Evolutionary conservation across 1,140 invertebrate genomes (phyloP).

Genomic region (Drosophila dunni): DNA sequence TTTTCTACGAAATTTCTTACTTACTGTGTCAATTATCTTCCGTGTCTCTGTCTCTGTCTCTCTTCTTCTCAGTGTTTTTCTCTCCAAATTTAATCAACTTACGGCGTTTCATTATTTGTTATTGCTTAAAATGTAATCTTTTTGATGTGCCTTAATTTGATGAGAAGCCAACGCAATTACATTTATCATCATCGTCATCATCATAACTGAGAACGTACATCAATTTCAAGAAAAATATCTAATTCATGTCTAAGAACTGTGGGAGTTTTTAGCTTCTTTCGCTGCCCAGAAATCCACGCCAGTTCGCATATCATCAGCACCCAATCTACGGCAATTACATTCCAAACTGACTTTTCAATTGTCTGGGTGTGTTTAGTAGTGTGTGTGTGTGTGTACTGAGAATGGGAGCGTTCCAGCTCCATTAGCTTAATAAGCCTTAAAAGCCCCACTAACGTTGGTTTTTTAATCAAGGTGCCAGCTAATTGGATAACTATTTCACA

Average conservation of each 20-base stretch:
- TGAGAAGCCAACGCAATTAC: slow-evolving; percentile 64
- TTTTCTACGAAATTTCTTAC: slow-evolving; percentile 53
- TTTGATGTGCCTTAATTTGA: slow-evolving; percentile 60
- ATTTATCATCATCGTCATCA: slow-evolving; percentile 60
- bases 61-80: slow-evolving; percentile 3
- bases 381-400: slow-evolving; percentile 36
- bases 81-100: slow-evolving; percentile 75
- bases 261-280: slow-evolving; percentile 41
- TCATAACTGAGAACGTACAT: slow-evolving; percentile 33
- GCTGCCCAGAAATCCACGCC: background rate
- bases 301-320: slow-evolving; percentile 25
- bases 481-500: slow-evolving; percentile 23
- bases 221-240: slow-evolving; percentile 71
- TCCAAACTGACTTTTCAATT: slow-evolving; percentile 35
- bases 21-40: slow-evolving; percentile 68
- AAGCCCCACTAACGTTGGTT: slow-evolving; percentile 14
- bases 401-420: slow-evolving; percentile 35
- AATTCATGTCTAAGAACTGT: slow-evolving; percentile 79
- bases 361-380: slow-evolving; percentile 18
- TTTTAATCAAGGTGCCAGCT: slow-evolving; percentile 9
- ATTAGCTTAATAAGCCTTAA: slow-evolving; percentile 35
- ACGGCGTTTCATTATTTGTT: slow-evolving; percentile 30
- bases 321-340: slow-evolving; percentile 56
- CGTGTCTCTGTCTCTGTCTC: slow-evolving; percentile 12
- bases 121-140: slow-evolving; percentile 55